These are phyloP conservation scores for Bedellia somnulentella DNA, from an alignment of 2,888 invertebrate genomes.

Conservation along the genomic window DNA sequence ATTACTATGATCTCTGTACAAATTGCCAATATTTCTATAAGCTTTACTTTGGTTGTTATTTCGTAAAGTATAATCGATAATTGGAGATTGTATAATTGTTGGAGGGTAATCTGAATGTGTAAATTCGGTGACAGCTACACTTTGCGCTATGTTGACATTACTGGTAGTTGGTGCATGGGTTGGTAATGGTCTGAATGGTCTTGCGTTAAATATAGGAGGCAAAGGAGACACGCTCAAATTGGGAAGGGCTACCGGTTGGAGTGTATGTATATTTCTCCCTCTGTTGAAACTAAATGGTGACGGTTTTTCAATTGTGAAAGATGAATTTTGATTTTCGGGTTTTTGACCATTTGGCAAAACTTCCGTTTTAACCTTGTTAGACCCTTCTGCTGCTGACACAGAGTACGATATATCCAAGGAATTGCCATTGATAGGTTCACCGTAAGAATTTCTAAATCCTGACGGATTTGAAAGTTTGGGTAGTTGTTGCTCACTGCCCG, in stretches of 20 bases:
- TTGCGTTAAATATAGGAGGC: constrained; percentile 65
- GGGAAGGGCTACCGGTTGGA: constrained; percentile 65
- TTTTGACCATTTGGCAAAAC: constrained; percentile 26
- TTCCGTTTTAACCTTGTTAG: constrained; percentile 39
- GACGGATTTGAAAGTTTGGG: constrained; percentile 35
- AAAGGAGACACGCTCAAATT: constrained; percentile 64
- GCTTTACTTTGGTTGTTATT: constrained; percentile 32
- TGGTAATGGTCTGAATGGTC: constrained; percentile 43
- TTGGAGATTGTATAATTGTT: constrained; percentile 69
- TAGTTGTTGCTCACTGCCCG: constrained; percentile 25
- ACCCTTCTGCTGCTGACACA: constrained; percentile 40
- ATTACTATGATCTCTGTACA: constrained; percentile 32
- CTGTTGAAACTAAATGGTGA: constrained; percentile 43
- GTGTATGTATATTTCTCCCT: constrained; percentile 48
- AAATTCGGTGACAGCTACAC: constrained; percentile 69
- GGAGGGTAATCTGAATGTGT: constrained; percentile 73
- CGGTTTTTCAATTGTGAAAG: constrained; percentile 40
- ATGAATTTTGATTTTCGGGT: constrained; percentile 21
- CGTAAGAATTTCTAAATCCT: constrained; percentile 46
- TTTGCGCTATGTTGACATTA: constrained; percentile 60
- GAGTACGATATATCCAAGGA: constrained; percentile 33
- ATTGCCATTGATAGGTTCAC: constrained; percentile 35
- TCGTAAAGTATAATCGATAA: constrained; percentile 61
- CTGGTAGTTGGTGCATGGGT: neutral
- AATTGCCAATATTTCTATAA: constrained; percentile 40